These are phyloP conservation scores for Brachionus rotundiformis DNA, from an alignment of 1,140 invertebrate genomes.

Conservation along the genomic window DNA sequence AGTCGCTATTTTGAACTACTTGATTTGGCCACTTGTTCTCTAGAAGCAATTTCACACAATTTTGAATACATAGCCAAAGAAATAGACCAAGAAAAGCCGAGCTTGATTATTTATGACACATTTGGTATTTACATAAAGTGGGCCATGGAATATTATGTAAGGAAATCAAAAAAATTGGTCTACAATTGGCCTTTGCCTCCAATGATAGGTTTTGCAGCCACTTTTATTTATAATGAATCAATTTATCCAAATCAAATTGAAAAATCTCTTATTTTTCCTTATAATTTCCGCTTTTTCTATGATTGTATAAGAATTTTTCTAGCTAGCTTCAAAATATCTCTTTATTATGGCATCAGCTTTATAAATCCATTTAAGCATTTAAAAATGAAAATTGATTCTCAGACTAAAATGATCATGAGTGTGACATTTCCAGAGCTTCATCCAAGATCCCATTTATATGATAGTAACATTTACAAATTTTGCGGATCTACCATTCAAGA, in stretches of 20 bases:
- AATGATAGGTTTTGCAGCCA: conserved; percentile 33
- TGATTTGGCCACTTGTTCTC: conserved; percentile 21
- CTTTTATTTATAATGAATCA: conserved; percentile 31
- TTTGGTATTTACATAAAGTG: conserved; percentile 33
- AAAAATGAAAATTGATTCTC: conserved; percentile 9
- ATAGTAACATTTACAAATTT: conserved; percentile 39
- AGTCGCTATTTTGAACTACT: conserved; percentile 13
- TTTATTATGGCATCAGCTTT: neutral
- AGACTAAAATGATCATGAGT: conserved; percentile 1
- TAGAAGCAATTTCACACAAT: neutral
- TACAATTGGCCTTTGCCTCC: conserved; percentile 22
- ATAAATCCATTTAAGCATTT: conserved; percentile 3
- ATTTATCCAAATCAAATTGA: conserved; percentile 34
- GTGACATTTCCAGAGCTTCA: conserved; percentile 30
- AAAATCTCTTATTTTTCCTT: conserved; percentile 20
- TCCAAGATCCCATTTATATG: conserved; percentile 36
- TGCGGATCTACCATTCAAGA: conserved; percentile 27
- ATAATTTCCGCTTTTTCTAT: conserved; percentile 29
- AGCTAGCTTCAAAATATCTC: neutral
- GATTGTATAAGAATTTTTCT: neutral
- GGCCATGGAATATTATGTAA: conserved; percentile 27
- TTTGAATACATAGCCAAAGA: conserved; percentile 30
- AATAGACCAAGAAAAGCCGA: conserved; percentile 31
- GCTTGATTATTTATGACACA: conserved; percentile 36
- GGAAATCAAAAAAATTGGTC: neutral